Base-by-base conservation (phyloP, 2,113 vertebrate species). In the Camelus dromedarius region DNA sequence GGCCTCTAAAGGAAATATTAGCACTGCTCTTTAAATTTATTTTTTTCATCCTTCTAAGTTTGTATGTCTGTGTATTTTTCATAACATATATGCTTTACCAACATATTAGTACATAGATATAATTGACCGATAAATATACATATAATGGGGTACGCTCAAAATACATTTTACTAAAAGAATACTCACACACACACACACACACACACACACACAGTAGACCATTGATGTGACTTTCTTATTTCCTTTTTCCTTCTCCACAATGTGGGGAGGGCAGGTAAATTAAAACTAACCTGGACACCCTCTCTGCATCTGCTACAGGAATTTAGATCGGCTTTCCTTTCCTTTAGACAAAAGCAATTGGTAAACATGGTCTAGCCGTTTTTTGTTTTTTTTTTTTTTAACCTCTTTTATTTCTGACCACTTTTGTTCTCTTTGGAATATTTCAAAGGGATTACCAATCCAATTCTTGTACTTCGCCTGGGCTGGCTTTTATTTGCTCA, bases 1-100 rank as follows among this genome's bases (percentile, higher is more conserved):
- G 73, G 16, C 30, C 32, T 93, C 50, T 70, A 22, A 93, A 93
- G 35, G 32, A 91, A 95, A 91, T 79, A 85, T 73, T 85, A 76
- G 46, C 93, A 88, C 6, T 82, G 83, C 30, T 73, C 42, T 89
- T 77, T 91, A 58, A 69, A 64, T 79, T 89, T 52, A 62, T 60
- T 96, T 95, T 88, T 66, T 58, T 76, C 6, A 79, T 48, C 16
- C 56, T 93, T 90, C 8, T 60, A 60, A 72, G 89, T 46, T 32
- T 60, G 1, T 64, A 48, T 54, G 1, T 88, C 28, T 95, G 22
- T 42, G 3, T 84, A 26, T 69, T 64, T 83, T 90, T 95, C 81
- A 64, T 79, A 90, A 28, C 35, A 64, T 42, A 28, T 52, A 56
- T 87, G 30, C 8, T 93, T 87, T 91, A 30, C 11, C n/a, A 84